Conservation (phyloP, 2,797 vertebrate species). For the Scolopax bukidnonensis region DNA sequence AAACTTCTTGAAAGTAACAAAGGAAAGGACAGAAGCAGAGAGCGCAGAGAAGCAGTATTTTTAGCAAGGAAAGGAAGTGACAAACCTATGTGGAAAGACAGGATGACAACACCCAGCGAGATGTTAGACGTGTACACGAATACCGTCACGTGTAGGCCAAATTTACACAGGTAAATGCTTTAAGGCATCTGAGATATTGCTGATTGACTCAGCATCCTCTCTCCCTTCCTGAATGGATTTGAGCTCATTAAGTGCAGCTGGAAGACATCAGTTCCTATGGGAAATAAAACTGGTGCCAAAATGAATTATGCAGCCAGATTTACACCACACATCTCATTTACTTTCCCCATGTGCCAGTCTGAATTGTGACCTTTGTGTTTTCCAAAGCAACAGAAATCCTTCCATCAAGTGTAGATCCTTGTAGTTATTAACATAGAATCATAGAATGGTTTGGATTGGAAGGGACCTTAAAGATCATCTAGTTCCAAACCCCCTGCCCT, state of each 20-base stretch:
- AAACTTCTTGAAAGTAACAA: background rate
- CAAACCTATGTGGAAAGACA: background rate
- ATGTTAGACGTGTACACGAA: background rate
- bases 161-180: background rate
- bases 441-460: no score
- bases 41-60: background rate
- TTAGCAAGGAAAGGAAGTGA: background rate
- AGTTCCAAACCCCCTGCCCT: no score
- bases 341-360: background rate
- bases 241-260: conserved; percentile 34
- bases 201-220: background rate
- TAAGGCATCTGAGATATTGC: background rate
- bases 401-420: background rate
- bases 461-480: no score
- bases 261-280: background rate
- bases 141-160: conserved; percentile 1
- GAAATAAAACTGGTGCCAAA: background rate
- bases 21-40: background rate
- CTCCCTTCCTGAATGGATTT: background rate
- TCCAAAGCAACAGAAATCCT: background rate
- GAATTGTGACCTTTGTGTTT: background rate
- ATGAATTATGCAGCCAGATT: background rate
- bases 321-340: background rate
- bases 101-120: background rate
- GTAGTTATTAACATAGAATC: background rate